Evolutionary conservation across 1,140 invertebrate species (phyloP), one percentile per base, ranked within the genome.

Genomic region (Pseudomyrmex pallidus): DNA sequence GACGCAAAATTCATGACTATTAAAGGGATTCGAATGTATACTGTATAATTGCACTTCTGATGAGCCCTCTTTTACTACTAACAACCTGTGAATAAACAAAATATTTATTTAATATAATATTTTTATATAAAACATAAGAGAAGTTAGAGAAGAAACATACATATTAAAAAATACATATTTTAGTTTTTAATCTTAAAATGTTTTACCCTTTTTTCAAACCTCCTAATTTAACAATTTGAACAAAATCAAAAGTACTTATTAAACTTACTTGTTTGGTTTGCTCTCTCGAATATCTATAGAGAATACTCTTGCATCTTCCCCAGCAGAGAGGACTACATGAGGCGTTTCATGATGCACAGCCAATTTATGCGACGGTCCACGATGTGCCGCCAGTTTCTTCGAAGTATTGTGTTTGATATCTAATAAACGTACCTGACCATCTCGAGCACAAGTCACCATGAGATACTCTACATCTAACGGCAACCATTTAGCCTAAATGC

Each of bases 371-470:
- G 96, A 97, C 48, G 97, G 95, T 80, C 96, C 96, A 70, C 94
- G 92, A 93, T 98, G 98, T 22, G 95, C 94, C 17, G 96, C 96
- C 70, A 98, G 91, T 90, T 95, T 96, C 88, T 95, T 94, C 17
- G 95, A 95, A 63, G 89, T 94, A n/a, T 95, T 96, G 57, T 94
- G 94, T 68, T 61, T 76, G 87, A 90, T 91, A 93, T 90, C 94
- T 89, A 93, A 94, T 44, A 92, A 91, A 76, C 94, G 93, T 67
- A 99, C 97, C 93, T 98, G 97, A 25, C 98, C 98, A 95, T 99
- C 98, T 63, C 98, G 95, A 17, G 97, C 97, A 94, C 97, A 97
- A 8, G 98, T 97, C 1, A 98, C 97, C 52, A 99, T 97, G 90
- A 98, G 97, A 74, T 96, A 94, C 94, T 98, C 97, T 57, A 96